These are phyloP conservation scores for Aptenodytes forsteri DNA, from an alignment of 2,113 vertebrate species.

Conservation along the genomic window DNA sequence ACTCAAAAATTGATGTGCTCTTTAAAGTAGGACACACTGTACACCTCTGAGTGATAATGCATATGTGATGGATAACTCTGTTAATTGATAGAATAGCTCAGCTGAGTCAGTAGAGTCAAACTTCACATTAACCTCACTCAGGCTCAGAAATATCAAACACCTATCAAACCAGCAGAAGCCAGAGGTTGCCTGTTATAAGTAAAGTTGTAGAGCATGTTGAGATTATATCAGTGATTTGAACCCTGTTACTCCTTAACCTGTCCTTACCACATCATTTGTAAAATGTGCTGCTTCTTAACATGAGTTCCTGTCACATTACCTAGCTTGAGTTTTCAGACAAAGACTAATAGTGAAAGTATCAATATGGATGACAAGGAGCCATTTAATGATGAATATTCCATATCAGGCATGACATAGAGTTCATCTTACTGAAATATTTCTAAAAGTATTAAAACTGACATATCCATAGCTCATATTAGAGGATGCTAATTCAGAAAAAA, in stretches of 20 bases:
- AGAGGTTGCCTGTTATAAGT: neutral
- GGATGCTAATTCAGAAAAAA: neutral
- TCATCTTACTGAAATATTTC: neutral
- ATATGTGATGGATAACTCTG: constrained; percentile 4
- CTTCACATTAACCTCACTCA: constrained; percentile 42
- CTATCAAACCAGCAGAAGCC: neutral
- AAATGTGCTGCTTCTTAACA: neutral
- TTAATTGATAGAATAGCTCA: constrained; percentile 23
- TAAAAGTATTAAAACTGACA: neutral
- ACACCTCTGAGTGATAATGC: constrained; percentile 6
- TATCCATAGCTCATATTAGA: neutral
- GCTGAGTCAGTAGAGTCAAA: constrained; percentile 12
- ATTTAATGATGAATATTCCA: neutral
- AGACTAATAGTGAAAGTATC: neutral
- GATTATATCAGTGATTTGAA: constrained; percentile 14
- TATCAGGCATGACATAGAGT: neutral
- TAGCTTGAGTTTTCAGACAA: neutral
- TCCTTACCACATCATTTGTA: neutral
- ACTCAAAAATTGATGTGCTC: constrained; percentile 5
- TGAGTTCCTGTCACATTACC: neutral
- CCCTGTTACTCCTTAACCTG: neutral
- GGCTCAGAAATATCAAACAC: constrained; percentile 25
- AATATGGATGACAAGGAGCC: neutral
- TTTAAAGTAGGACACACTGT: constrained; percentile 17
- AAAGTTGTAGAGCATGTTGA: neutral